Percentiles rank a stretch among this genome's conserved stretches.
These are phyloP conservation scores for Sparidentex hasta DNA, from an alignment of 2,797 vertebrate genomes.

Conservation along the genomic window DNA sequence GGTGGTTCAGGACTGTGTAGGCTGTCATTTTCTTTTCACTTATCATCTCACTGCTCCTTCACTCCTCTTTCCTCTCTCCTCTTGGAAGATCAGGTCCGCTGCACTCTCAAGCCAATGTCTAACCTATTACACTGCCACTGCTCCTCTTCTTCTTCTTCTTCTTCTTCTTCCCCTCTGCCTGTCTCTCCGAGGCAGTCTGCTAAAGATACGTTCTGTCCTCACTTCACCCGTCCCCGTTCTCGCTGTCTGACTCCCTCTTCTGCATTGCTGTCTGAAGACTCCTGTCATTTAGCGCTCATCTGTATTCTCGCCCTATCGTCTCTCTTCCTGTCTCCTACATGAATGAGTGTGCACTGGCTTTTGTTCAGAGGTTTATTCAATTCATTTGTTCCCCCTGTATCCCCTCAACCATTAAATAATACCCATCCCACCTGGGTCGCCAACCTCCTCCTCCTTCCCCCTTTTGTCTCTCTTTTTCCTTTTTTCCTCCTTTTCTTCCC, in stretches of 20 bases:
- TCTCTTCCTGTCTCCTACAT: slow-evolving; percentile 41
- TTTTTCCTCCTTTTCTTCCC: slow-evolving; percentile 6
- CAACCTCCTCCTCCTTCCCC: slow-evolving; percentile 12
- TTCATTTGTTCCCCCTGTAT: slow-evolving; percentile 55
- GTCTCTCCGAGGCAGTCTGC: neutral
- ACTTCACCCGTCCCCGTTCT: slow-evolving; percentile 48
- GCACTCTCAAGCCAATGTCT: slow-evolving; percentile 31
- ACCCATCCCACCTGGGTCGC: slow-evolving; percentile 58
- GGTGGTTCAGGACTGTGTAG: slow-evolving; percentile 41
- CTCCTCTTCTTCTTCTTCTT: neutral
- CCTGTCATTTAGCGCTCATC: slow-evolving; percentile 66
- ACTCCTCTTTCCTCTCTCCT: slow-evolving; percentile 17
- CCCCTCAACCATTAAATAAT: slow-evolving; percentile 61
- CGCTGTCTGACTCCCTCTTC: slow-evolving; percentile 21
- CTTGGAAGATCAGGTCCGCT: slow-evolving; percentile 1
- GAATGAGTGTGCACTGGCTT: slow-evolving; percentile 45
- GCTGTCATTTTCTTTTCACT: slow-evolving; percentile 34
- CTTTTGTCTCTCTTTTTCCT: slow-evolving; percentile 11
- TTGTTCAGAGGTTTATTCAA: slow-evolving; percentile 58
- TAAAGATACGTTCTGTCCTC: slow-evolving; percentile 54
- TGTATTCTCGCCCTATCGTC: slow-evolving; percentile 63
- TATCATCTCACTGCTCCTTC: slow-evolving; percentile 4
- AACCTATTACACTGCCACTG: slow-evolving; percentile 27
- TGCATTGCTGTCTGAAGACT: slow-evolving; percentile 15
- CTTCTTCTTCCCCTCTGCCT: neutral